Conservation (phyloP, 2,113 vertebrate genomes). For the Mus pahari region DNA sequence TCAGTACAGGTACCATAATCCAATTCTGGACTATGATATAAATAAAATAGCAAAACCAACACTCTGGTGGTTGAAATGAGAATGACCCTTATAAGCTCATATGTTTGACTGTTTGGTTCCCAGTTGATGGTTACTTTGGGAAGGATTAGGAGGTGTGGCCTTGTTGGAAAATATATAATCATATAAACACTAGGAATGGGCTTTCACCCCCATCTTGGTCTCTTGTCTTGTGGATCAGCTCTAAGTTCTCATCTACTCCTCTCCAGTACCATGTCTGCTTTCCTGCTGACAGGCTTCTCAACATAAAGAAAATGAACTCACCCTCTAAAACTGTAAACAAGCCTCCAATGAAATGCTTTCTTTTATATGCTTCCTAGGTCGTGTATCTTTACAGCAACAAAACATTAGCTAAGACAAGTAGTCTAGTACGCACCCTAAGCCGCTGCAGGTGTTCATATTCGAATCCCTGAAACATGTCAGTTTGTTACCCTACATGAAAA, state of each 20-base stretch:
- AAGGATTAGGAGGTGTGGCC: background rate
- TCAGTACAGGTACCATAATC: background rate
- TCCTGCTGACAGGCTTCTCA: background rate
- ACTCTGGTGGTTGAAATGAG: background rate
- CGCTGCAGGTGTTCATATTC: background rate
- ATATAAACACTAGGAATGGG: background rate
- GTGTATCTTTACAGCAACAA: background rate
- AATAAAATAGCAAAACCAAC: background rate
- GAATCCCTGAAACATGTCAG: constrained; percentile 1
- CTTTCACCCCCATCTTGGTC: no score
- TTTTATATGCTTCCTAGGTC: background rate
- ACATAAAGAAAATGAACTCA: background rate
- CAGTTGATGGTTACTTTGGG: background rate
- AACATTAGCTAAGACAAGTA: background rate
- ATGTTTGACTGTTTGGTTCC: background rate
- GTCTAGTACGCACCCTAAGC: no score
- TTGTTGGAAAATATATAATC: background rate
- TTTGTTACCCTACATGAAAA: background rate
- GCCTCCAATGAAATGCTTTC: background rate
- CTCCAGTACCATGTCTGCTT: background rate
- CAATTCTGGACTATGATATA: background rate
- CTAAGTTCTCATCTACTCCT: background rate
- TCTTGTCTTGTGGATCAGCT: background rate
- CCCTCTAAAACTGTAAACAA: background rate
- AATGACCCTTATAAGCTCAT: background rate